Evolutionary conservation across 2,797 vertebrate species (phyloP), one percentile per base, ranked within the genome.

Genomic region (Syngnathus rostellatus): DNA sequence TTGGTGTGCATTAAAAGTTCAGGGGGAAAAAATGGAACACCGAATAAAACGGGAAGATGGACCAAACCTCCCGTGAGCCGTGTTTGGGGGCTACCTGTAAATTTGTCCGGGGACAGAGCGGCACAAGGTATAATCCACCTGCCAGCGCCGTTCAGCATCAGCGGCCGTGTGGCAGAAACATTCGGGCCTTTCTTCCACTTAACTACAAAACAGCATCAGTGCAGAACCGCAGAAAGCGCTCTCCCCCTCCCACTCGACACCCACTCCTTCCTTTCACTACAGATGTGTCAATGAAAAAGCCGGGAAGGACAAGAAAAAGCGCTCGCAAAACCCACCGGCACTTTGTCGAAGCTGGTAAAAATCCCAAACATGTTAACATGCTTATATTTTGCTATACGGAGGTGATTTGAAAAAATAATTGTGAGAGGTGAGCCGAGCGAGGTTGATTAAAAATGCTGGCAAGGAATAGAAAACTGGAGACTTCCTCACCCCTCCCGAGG

Each of bases 101-200:
- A 91, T 91, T 90, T 88, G 85, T 89, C 87, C 82, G 80, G 89
- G 86, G 90, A 91, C 89, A 81, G 82, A 89, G 85, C 81, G 69
- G 84, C 78, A 74, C 78, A 73, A 84, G 81, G 83, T 88, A 89
- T 91, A 91, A 91, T 91, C 85, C 88, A 89, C 87, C 88, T 90
- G 89, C 87, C 89, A 88, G 83, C 83, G 84, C 82, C 68, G 83
- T 85, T 89, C 86, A 88, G 85, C 81, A 77, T 85, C 83, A 85
- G 87, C 77, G 73, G 72, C 81, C 77, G 79, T 79, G 75, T 86
- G 89, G 89, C 89, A 88, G 86, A 86, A 89, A 89, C 89, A 88
- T 85, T 85, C 81, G 85, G 83, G 86, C 82, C 48, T 8, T 14
- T 62, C 60, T 45, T 77, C 81, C 78, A 81, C 85, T 90, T 90